Evolutionary conservation across 2,113 vertebrate genomes (phyloP).

Genomic region (Pseudorectes ferrugineus): DNA sequence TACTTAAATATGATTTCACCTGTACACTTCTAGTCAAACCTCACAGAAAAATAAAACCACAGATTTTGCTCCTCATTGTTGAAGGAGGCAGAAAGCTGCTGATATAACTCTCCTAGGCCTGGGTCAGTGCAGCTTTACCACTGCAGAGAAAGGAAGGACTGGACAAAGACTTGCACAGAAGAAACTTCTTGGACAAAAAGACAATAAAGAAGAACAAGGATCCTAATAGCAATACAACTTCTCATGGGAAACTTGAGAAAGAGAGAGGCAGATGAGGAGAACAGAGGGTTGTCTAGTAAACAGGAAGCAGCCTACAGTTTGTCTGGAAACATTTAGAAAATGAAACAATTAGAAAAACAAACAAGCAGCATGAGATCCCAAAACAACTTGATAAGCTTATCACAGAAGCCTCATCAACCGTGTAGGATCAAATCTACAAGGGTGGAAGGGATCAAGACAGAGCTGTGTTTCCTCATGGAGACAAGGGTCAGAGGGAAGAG

Average conservation of each 20-base stretch:
- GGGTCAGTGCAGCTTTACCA: neutral
- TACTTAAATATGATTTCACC: neutral
- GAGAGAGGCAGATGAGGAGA: neutral
- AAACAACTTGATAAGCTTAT: neutral
- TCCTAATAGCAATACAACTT: neutral
- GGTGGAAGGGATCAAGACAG: neutral
- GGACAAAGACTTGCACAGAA: neutral
- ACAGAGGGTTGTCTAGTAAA: neutral
- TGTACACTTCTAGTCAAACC: neutral
- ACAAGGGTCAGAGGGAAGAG: neutral
- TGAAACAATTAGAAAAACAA: neutral
- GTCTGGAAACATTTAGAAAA: slow-evolving; percentile 21
- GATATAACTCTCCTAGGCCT: neutral
- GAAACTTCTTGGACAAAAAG: neutral
- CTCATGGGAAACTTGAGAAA: neutral
- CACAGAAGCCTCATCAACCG: rapidly evolving
- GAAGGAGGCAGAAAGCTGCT: neutral
- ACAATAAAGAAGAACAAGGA: neutral
- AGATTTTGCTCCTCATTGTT: neutral
- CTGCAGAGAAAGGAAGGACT: neutral
- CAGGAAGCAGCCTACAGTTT: neutral
- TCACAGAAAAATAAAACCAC: neutral
- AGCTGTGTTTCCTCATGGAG: neutral
- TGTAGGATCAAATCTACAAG: neutral
- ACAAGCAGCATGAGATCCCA: neutral